Evolutionary conservation across 2,888 invertebrate species (phyloP), one percentile per base, ranked within the genome.

Genomic region (Andrena minutula): DNA sequence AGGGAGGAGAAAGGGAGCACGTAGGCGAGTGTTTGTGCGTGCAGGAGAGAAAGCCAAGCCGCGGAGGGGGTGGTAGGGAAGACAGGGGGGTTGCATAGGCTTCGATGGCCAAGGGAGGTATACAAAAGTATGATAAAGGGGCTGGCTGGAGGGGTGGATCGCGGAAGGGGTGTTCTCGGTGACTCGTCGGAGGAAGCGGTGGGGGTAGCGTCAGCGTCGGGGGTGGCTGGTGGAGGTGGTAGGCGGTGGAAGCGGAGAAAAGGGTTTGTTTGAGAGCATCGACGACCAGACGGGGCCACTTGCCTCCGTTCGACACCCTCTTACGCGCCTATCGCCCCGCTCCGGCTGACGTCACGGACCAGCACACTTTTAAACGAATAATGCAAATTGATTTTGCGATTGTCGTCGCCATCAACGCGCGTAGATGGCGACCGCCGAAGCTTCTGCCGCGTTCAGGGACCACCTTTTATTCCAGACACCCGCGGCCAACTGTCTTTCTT

Each of bases 121-220:
- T 76, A 86, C 82, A 87, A 86, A 84, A 86, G 85, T 88, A 89
- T 80, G 86, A 88, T 83, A 88, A 82, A 82, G 81, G 79, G 76
- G 79, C 89, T 56, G 47, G 95, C 94, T 89, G 94, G 94, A n/a
- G 90, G 94, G 60, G 94, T 95, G 83, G 87, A 77, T 84, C 0
- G 91, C 92, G 7, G 94, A 94, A 0, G 95, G 94, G 3, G 93
- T 93, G 1, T 95, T 94, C 58, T 94, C 95, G 0, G 92, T 91
- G 84, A 90, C 93, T 95, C 95, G 75, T 84, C 91, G 0, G 94
- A 94, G 1, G 92, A 93, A 83, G 82, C 91, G 49, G 94, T 93
- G 82, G 92, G 95, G 6, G 88, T 94, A 1, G 94, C 94, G 0
- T 95, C 49, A 60, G 26, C 35, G 72, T 28, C 53, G 41, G 20